Base-by-base conservation (phyloP, 2,113 vertebrate genomes). In the Salvelinus fontinalis region DNA sequence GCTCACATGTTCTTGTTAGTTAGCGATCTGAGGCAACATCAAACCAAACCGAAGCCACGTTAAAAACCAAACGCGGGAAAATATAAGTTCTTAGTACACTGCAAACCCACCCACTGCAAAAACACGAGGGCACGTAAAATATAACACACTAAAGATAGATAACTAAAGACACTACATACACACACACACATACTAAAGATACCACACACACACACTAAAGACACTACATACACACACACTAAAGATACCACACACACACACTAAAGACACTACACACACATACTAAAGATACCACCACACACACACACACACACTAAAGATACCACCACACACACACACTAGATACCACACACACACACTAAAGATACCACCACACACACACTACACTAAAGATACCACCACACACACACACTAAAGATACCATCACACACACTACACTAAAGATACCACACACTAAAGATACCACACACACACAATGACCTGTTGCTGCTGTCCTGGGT, bases 401-500 rank as follows among this genome's bases (percentile, higher is more conserved):
- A 57, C 44, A n/a, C 70, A n/a, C 1, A 13, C 68, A 14, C 18
- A 57, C 20, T 29, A 29, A 29, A 29, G 29, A 29, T 29, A 29
- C 29, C 29, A 12, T 14, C 11, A 27, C 24, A 57, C 51, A 72
- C 71, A 72, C 70, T 27, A 72, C 48, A 60, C 16, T 18, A 60
- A 6, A 60, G 57, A 31, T 31, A 31, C 31, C n/a, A 60, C 59
- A 22, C 20, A 59, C 59, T 7, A 12, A 60, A 54, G 14, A 54
- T 18, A 54, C 51, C 20, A 60, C 59, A 62, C 59, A n/a, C 48
- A 54, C 48, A 69, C 66, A 75, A 44, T 24, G 70, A 16, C 34
- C 39, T 77, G 67, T 22, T 60, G 20, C 62, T 60, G 12, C 16
- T 87, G 86, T 89, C 88, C 84, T 83, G 77, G 11, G 44, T 60